A percentile compares a stretch with the other conserved stretches of the same genome.
Evolutionary conservation across 2,888 invertebrate species (phyloP).

Genomic region (Macrophya annulata): DNA sequence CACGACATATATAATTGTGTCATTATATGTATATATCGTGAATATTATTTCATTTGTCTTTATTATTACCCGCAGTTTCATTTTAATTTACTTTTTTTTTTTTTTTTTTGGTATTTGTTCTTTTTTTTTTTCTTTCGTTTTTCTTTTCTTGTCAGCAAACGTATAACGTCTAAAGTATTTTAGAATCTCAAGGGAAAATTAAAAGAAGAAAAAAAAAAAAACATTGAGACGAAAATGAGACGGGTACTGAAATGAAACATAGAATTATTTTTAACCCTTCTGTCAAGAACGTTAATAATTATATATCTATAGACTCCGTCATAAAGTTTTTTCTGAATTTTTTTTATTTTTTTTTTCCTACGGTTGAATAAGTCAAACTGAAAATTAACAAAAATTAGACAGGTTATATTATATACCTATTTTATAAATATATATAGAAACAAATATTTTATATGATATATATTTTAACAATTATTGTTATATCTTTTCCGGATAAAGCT

Average conservation of each 20-base stretch:
- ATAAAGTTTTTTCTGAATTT: too few relatives aligned
- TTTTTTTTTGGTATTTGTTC: too few relatives aligned
- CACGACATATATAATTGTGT: background rate
- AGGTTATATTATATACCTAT: background rate
- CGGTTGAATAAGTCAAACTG: background rate
- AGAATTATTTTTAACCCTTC: background rate
- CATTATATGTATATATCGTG: background rate
- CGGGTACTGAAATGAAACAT: background rate
- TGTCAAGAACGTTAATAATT: background rate
- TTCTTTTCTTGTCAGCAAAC: background rate
- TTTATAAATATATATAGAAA: background rate
- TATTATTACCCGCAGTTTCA: background rate
- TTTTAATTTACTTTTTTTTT: background rate
- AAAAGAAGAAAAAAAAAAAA: background rate
- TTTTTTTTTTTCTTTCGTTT: background rate
- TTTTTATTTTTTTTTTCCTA: too few relatives aligned
- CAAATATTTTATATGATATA: constrained; percentile 16
- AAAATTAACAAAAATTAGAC: background rate
- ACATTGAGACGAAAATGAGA: background rate
- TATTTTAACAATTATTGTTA: constrained; percentile 64
- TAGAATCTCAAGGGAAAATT: background rate
- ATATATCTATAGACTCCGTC: background rate
- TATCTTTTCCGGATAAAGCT: constrained; percentile 71
- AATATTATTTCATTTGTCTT: background rate
- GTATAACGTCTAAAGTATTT: background rate